Base-by-base conservation (phyloP, 2,888 invertebrate genomes). In the Oxyteleia sp. region DNA sequence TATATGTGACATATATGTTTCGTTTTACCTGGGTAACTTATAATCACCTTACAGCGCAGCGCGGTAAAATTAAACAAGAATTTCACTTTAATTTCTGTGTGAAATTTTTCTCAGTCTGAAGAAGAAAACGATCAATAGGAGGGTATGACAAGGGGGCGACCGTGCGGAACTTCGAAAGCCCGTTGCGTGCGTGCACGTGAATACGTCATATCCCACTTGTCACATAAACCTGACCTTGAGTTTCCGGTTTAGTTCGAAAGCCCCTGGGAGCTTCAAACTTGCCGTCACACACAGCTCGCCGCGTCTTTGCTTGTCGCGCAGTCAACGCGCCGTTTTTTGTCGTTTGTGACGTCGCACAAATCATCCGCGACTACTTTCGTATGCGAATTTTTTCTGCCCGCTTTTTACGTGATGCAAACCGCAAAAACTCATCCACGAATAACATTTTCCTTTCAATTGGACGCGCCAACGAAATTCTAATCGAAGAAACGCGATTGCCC, bases 191-290 rank as follows among this genome's bases (percentile, higher is more conserved):
- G 74, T 68, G 72, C 23, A 55, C 66, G 61, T 80, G 74, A 74
- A 72, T 72, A 68, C 55, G 74, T 47, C 72, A 75, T 63, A 57
- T 69, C 49, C 63, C 63, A 57, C 63, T 75, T 75, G 81, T 75
- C 81, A 82, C 41, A 69, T 75, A 63, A 75, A 75, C 81, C 69
- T 82, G 75, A 82, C 81, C 69, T 82, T 82, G 75, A 81, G 41
- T 47, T 74, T 75, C 43, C 68, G 53, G 45, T 68, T 72, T 51
- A 57, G 59, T 61, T 72, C 18, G 51, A 72, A 72, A 61, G 29
- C 68, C 23, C 41, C 13, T 38, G 32, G 47, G 57, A 81, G 49
- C 68, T 41, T 69, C 13, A 45, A 74, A 74, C 53, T 68, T 55
- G 51, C 51, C 53, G 72, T 59, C 66, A 55, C 35, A 59, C 43